These are phyloP conservation scores for Oxygymnocypris stewartii DNA, from an alignment of 2,113 vertebrate genomes.

Conservation along the genomic window DNA sequence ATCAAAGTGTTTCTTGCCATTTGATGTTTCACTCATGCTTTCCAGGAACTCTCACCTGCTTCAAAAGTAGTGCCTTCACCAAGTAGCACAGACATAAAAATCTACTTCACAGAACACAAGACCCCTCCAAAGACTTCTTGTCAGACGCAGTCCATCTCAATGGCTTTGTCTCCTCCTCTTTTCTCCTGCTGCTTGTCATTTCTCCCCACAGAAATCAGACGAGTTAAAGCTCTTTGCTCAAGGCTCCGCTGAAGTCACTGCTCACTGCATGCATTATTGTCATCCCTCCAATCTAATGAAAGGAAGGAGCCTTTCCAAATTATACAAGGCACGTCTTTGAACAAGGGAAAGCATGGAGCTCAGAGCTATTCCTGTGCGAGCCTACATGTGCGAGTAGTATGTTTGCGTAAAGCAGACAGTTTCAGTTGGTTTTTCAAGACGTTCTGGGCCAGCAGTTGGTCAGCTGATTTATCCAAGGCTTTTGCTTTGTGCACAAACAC, in stretches of 20 bases:
- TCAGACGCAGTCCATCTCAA: constrained; percentile 56
- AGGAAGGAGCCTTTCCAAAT: constrained; percentile 65
- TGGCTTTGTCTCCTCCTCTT: constrained; percentile 51
- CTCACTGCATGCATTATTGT: constrained; percentile 57
- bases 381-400: constrained; percentile 20
- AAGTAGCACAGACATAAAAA: constrained; percentile 53
- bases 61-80: constrained; percentile 57
- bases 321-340: constrained; percentile 58
- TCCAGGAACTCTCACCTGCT: constrained; percentile 41
- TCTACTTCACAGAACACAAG: constrained; percentile 45
- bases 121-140: constrained; percentile 55
- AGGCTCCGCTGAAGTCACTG: constrained; percentile 49
- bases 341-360: constrained; percentile 53
- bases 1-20: constrained; percentile 27
- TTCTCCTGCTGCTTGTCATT: constrained; percentile 49
- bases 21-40: constrained; percentile 42
- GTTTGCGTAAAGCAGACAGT: constrained; percentile 30
- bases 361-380: constrained; percentile 53
- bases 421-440: constrained; percentile 65
- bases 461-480: constrained; percentile 52
- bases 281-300: constrained; percentile 68
- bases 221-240: constrained; percentile 67
- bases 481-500: constrained; percentile 63
- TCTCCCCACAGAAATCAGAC: constrained; percentile 58
- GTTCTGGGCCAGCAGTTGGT: constrained; percentile 64